Percentiles rank a stretch among this genome's conserved stretches.
phyloP scores from a whole-genome alignment of 2,113 vertebrate genomes.

The Orthonyx spaldingii region DNA sequence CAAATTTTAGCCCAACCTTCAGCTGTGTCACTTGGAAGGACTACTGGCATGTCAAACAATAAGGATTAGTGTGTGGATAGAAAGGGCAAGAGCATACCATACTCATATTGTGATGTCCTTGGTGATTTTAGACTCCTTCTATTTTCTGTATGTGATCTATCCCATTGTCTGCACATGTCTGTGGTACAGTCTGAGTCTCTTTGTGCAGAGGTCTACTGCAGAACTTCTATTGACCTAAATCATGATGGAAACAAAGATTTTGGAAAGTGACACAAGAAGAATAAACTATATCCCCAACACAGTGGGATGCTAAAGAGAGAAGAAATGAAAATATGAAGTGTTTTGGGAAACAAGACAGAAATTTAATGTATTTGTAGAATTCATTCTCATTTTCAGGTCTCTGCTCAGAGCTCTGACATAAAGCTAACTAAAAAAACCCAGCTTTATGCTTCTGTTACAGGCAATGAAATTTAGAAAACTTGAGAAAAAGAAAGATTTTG shows the following conservation, averaged over 20 bases:
- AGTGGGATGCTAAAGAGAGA: neutral
- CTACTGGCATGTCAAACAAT: neutral
- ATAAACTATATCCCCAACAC: neutral
- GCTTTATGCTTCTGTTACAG: neutral
- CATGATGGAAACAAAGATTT: neutral
- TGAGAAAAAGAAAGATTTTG: neutral
- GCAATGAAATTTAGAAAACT: neutral
- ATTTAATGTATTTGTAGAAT: neutral
- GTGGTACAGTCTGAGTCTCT: neutral
- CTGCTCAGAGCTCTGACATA: neutral
- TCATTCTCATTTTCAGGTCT: neutral
- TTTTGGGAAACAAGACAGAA: neutral
- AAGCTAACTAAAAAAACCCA: neutral
- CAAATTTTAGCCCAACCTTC: neutral
- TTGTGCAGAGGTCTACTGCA: neutral
- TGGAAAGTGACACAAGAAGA: neutral
- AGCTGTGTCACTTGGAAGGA: neutral
- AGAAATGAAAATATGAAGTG: neutral
- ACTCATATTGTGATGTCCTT: neutral
- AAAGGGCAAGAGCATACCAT: neutral
- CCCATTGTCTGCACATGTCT: neutral
- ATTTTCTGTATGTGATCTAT: neutral
- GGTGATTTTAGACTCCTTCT: neutral
- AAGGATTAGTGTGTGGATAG: neutral
- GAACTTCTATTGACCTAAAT: neutral